Conservation (phyloP, 2,888 invertebrate genomes). For the Meandrusa payeni region DNA sequence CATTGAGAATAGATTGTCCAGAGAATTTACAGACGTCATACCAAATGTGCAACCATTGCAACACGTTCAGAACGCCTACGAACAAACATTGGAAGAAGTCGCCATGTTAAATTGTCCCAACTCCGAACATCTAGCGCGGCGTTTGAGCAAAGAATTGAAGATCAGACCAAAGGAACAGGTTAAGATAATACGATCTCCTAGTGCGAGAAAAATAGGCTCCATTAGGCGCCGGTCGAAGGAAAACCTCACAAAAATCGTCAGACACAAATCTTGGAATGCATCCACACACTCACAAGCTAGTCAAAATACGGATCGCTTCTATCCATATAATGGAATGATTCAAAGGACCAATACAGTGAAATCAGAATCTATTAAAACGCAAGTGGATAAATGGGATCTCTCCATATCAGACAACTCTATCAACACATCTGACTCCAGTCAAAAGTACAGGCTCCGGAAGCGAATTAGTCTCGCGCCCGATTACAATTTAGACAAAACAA, state of each 20-base stretch:
- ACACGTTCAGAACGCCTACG: conserved; percentile 86
- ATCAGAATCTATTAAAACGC: conserved; percentile 45
- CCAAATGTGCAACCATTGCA: conserved; percentile 77
- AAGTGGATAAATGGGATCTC: conserved; percentile 47
- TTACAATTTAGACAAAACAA: conserved; percentile 54
- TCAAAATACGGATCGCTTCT: conserved; percentile 66
- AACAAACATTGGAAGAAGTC: conserved; percentile 86
- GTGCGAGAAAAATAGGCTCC: conserved; percentile 89
- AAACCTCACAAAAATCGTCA: conserved; percentile 73
- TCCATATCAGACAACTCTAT: conserved; percentile 52
- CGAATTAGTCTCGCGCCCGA: conserved; percentile 57
- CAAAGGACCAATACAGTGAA: conserved; percentile 60
- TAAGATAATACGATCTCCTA: conserved; percentile 88
- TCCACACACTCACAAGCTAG: conserved; percentile 63
- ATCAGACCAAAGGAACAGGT: conserved; percentile 86
- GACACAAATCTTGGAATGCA: conserved; percentile 85
- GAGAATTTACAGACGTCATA: conserved; percentile 82
- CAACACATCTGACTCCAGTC: conserved; percentile 46
- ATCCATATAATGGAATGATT: conserved; percentile 76
- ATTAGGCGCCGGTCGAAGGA: conserved; percentile 87
- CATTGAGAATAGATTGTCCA: conserved; percentile 85
- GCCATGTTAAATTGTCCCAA: conserved; percentile 82
- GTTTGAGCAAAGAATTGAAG: conserved; percentile 86
- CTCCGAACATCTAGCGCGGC: conserved; percentile 86
- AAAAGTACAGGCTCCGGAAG: conserved; percentile 59